Conservation (phyloP, 2,888 invertebrate species). For the Sinotaia quadrata region DNA sequence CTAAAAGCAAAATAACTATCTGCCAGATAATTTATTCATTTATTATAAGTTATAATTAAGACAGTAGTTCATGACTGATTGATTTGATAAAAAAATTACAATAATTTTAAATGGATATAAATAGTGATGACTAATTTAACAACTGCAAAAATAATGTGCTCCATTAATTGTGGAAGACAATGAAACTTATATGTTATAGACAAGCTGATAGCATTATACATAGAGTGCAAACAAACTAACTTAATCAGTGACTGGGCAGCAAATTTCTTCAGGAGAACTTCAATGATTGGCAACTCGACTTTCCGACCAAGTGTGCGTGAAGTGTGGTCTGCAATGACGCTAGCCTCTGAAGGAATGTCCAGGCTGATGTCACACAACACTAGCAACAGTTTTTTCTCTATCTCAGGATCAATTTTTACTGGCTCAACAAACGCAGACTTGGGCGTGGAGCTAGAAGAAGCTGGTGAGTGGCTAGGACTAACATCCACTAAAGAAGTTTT, state of each 20-base stretch:
- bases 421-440: conserved; percentile 27
- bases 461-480: conserved; percentile 30
- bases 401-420: conserved; percentile 74
- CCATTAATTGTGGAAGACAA: too few species aligned
- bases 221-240: conserved; percentile 38
- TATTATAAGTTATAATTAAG: too few species aligned
- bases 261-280: conserved; percentile 84
- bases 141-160: not conserved
- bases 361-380: conserved; percentile 81
- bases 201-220: too few species aligned
- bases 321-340: conserved; percentile 77
- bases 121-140: not conserved
- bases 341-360: conserved; percentile 81
- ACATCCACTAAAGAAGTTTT: not conserved
- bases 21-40: too few species aligned
- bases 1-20: too few species aligned
- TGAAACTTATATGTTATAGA: too few species aligned
- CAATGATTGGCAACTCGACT: conserved; percentile 78
- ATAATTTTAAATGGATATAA: too few species aligned
- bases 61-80: too few species aligned
- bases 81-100: too few species aligned
- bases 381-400: conserved; percentile 77
- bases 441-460: conserved; percentile 10
- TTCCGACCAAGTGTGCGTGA: conserved; percentile 74
- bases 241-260: conserved; percentile 82